phyloP scores from a whole-genome alignment of 2,113 vertebrate species.

The Misgurnus mizolepis region DNA sequence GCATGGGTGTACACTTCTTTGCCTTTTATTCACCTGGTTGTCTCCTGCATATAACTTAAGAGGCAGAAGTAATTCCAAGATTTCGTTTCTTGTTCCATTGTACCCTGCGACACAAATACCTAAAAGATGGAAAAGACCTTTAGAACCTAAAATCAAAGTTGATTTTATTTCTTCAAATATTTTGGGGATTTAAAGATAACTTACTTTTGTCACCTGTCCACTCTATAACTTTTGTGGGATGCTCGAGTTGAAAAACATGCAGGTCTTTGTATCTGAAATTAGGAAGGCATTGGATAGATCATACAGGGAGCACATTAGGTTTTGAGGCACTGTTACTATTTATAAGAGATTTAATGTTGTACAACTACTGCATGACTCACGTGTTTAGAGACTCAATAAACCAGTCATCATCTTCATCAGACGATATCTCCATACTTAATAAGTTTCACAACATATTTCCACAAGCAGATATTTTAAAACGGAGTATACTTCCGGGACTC shows the following conservation, averaged over 20 bases:
- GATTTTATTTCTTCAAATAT: too few relatives aligned
- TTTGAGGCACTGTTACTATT: background rate
- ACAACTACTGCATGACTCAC: constrained; percentile 56
- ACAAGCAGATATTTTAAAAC: background rate
- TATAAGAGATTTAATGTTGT: background rate
- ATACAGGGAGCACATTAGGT: background rate
- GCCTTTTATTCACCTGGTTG: constrained; percentile 75
- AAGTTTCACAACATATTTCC: background rate
- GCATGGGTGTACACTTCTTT: background rate
- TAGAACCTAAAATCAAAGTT: background rate
- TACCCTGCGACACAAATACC: constrained; percentile 85
- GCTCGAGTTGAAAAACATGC: constrained; percentile 74
- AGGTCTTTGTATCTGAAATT: constrained; percentile 73
- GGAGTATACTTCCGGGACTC: background rate
- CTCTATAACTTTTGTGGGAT: constrained; percentile 71
- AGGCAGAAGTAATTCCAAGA: constrained; percentile 84
- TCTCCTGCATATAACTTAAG: constrained; percentile 77
- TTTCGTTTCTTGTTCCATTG: constrained; percentile 72
- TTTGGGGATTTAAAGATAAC: background rate
- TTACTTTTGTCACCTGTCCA: constrained; percentile 74
- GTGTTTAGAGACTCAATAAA: constrained; percentile 71
- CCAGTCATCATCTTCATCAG: constrained; percentile 65
- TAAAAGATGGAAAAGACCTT: constrained; percentile 50
- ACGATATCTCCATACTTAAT: constrained; percentile 16
- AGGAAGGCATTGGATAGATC: background rate